These are phyloP conservation scores for Natrix natrix DNA, from an alignment of 2,797 vertebrate genomes.

Conservation along the genomic window DNA sequence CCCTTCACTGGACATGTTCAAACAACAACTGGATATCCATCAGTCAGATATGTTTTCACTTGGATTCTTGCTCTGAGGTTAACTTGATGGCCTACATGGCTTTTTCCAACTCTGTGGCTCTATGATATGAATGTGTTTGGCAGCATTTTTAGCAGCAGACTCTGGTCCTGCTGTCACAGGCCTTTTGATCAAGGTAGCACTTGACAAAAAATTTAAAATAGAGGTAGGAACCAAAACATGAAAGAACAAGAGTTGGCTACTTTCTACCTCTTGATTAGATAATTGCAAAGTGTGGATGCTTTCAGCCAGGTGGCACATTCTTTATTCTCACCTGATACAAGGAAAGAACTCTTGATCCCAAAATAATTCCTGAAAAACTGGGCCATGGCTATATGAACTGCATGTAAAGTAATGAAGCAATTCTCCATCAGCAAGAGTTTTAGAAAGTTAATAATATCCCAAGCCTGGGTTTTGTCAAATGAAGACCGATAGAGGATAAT, in stretches of 20 bases:
- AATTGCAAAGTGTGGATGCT: not conserved
- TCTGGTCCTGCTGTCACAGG: not conserved
- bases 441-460: not conserved
- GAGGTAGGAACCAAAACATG: not conserved
- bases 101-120: not conserved
- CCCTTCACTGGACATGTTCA: not conserved
- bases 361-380: not conserved
- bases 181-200: not conserved
- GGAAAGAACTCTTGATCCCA: not conserved
- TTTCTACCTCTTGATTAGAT: not conserved
- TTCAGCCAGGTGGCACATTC: slow-evolving; percentile 27
- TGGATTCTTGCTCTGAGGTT: not conserved
- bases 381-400: not conserved
- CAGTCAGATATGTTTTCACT: not conserved
- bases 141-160: not conserved
- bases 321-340: not conserved
- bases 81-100: not conserved
- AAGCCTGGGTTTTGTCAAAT: not conserved
- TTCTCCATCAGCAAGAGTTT: not conserved
- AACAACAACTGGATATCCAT: not conserved
- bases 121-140: not conserved
- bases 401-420: not conserved
- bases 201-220: not conserved
- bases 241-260: not conserved
- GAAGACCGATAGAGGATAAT: not conserved